phyloP scores from a whole-genome alignment of 2,888 invertebrate genomes.

The Agonopterix subpropinquella region DNA sequence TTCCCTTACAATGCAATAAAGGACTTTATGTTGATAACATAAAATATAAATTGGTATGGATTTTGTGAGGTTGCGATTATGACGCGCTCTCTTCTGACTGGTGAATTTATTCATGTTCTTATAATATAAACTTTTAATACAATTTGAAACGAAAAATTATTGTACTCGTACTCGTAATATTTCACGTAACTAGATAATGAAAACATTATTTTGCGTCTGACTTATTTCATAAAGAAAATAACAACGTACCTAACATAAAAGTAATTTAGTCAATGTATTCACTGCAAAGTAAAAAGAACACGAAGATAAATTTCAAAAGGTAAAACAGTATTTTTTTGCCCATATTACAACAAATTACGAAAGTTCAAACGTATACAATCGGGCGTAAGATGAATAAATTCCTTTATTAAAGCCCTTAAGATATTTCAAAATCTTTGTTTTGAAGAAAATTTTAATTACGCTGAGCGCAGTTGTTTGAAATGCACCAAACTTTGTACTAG shows the following conservation, averaged over 20 bases:
- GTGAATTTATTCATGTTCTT: no score
- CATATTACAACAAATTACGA: background rate
- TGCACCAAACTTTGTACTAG: slow-evolving; percentile 1
- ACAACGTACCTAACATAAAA: no score
- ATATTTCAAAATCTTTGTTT: slow-evolving; percentile 3
- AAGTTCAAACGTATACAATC: background rate
- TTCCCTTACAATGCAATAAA: background rate
- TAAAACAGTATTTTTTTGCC: background rate
- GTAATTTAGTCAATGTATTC: no score
- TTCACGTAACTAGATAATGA: no score
- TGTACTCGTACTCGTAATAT: no score
- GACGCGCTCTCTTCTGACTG: no score
- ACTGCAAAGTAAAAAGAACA: no score
- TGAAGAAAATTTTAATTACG: slow-evolving; percentile 19
- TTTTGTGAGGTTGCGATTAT: no score
- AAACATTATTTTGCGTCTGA: no score
- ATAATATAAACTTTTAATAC: no score
- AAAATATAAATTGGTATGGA: background rate
- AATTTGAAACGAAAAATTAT: no score
- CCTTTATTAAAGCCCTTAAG: background rate
- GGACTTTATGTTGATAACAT: background rate
- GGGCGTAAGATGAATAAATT: background rate
- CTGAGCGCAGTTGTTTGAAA: slow-evolving; percentile 1
- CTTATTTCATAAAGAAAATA: no score
- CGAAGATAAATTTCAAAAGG: background rate